Evolutionary conservation across 2,113 vertebrate genomes (phyloP).

Genomic region (Herpetotheres cachinnans): DNA sequence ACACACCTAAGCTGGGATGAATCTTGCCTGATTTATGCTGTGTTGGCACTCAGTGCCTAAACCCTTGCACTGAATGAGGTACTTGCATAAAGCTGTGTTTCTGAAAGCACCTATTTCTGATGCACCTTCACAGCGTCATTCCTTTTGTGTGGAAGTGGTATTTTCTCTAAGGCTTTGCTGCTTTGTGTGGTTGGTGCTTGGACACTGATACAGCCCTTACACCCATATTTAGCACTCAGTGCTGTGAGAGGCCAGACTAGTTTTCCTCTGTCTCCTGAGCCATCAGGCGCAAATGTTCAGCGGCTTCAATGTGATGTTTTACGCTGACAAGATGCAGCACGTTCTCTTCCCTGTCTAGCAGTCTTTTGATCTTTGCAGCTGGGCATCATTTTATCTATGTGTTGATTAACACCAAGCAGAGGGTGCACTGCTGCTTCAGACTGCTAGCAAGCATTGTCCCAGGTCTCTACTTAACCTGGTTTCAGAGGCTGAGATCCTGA

Average conservation of each 20-base stretch:
- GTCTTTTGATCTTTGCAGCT: not conserved
- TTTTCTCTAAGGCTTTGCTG: not conserved
- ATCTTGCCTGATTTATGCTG: not conserved
- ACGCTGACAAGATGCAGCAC: not conserved
- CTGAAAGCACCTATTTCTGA: not conserved
- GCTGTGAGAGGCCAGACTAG: not conserved
- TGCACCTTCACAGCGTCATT: not conserved
- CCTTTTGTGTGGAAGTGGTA: not conserved
- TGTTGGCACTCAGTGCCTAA: not conserved
- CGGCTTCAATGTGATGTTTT: not conserved
- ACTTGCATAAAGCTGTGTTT: not conserved
- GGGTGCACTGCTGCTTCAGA: not conserved
- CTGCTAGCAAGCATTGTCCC: not conserved
- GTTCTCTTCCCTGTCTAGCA: not conserved
- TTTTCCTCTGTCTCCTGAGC: not conserved
- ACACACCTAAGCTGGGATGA: not conserved
- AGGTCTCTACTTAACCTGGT: not conserved
- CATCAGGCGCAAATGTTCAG: not conserved
- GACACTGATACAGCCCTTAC: not conserved
- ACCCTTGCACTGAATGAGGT: not conserved
- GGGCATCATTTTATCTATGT: fast-evolving
- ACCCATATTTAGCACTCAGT: not conserved
- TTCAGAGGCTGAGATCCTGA: not conserved
- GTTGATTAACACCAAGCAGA: not conserved
- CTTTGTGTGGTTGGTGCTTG: not conserved